A percentile compares a stretch with the other conserved stretches of the same genome.
Conservation (phyloP, 2,888 invertebrate species). For the Argynnis bischoffii region DNA sequence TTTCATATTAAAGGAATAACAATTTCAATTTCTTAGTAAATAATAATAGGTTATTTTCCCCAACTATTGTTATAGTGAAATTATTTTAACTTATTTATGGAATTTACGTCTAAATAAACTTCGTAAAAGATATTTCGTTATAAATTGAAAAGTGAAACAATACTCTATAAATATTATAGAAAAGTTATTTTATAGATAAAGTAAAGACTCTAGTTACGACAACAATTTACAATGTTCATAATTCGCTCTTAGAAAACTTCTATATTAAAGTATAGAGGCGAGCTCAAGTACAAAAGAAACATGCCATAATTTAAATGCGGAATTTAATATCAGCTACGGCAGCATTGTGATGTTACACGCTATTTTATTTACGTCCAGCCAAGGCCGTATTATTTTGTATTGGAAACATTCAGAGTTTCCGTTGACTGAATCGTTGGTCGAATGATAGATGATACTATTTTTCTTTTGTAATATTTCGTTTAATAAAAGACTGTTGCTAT, state of each 20-base stretch:
- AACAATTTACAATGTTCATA: slow-evolving; percentile 14
- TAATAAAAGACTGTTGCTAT: background rate
- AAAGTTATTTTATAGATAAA: background rate
- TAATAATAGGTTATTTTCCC: too few species aligned
- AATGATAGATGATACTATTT: slow-evolving; percentile 24
- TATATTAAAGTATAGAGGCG: slow-evolving; percentile 21
- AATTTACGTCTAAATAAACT: too few species aligned
- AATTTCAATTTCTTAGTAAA: too few species aligned
- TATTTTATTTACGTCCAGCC: slow-evolving; percentile 54
- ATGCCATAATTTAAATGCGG: slow-evolving; percentile 39
- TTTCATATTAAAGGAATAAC: too few species aligned
- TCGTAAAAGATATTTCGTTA: too few species aligned
- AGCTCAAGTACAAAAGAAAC: slow-evolving; percentile 30
- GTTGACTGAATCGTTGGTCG: slow-evolving; percentile 15
- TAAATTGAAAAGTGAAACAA: too few species aligned
- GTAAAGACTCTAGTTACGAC: background rate
- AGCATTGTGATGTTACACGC: slow-evolving; percentile 42
- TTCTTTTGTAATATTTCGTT: slow-evolving; percentile 11
- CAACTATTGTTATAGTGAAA: too few species aligned
- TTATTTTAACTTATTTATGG: too few species aligned
- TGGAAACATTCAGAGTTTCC: slow-evolving; percentile 31
- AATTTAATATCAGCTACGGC: slow-evolving; percentile 44
- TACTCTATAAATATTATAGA: background rate
- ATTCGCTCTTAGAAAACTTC: slow-evolving; percentile 11
- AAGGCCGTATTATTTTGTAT: slow-evolving; percentile 61